These are phyloP conservation scores for Loripinus fragilis DNA, from an alignment of 2,888 invertebrate species.

Conservation along the genomic window DNA sequence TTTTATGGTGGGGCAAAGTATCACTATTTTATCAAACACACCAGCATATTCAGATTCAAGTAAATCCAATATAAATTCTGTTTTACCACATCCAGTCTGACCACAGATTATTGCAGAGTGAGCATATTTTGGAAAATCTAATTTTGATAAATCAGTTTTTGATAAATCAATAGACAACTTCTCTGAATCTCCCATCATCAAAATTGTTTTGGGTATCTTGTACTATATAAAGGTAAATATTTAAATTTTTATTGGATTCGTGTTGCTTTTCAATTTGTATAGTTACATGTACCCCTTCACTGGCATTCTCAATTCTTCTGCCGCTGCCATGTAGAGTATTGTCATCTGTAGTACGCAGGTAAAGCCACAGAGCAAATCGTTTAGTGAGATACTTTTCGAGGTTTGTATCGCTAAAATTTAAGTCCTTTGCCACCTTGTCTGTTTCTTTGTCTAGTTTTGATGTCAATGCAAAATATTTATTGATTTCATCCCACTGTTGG, in stretches of 20 bases:
- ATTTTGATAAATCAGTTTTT: too few relatives aligned
- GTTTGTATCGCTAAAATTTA: slow-evolving; percentile 24
- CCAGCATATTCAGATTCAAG: too few relatives aligned
- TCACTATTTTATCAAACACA: too few relatives aligned
- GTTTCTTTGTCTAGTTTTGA: slow-evolving; percentile 34
- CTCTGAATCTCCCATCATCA: slow-evolving; percentile 28
- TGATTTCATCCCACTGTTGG: slow-evolving; percentile 59
- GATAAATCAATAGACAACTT: neutral
- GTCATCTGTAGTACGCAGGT: slow-evolving; percentile 45
- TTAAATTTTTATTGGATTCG: slow-evolving; percentile 40
- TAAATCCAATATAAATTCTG: too few relatives aligned
- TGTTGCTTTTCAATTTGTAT: slow-evolving; percentile 45
- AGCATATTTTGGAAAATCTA: too few relatives aligned
- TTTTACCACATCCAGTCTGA: too few relatives aligned
- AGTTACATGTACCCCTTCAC: slow-evolving; percentile 50
- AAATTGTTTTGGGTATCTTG: slow-evolving; percentile 55
- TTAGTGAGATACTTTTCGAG: slow-evolving; percentile 41
- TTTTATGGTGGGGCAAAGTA: too few relatives aligned
- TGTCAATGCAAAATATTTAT: slow-evolving; percentile 36
- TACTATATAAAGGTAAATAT: too few relatives aligned
- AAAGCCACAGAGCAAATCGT: slow-evolving; percentile 44
- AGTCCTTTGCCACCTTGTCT: slow-evolving; percentile 36
- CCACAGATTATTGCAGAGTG: too few relatives aligned
- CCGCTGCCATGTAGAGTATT: too few relatives aligned
- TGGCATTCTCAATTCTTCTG: too few relatives aligned